Conservation (phyloP, 2,113 vertebrate genomes). For the Pseudopipra pipra region DNA sequence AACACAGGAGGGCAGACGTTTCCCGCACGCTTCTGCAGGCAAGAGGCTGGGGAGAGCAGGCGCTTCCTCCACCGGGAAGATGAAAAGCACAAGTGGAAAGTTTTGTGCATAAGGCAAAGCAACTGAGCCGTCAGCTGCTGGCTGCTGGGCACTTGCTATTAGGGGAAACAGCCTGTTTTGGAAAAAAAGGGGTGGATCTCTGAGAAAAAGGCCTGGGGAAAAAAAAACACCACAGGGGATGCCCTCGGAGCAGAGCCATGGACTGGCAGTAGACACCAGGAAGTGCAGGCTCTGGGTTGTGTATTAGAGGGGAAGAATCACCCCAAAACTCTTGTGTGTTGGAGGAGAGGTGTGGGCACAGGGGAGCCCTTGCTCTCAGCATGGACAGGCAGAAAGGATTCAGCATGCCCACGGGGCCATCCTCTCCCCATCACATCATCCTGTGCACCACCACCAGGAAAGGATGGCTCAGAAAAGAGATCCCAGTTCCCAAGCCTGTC, state of each 20-base stretch:
- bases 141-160: not conserved
- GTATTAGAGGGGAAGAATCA: not conserved
- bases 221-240: not conserved
- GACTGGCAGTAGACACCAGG: not conserved
- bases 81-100: not conserved
- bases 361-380: not conserved
- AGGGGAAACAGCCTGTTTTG: not conserved
- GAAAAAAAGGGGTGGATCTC: not conserved
- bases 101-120: not conserved
- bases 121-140: not conserved
- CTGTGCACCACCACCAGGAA: not conserved
- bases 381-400: not conserved
- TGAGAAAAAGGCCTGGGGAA: not conserved
- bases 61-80: not conserved
- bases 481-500: not conserved
- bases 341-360: not conserved
- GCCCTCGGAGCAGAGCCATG: not conserved
- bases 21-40: not conserved
- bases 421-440: not conserved
- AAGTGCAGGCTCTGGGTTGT: not conserved
- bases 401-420: not conserved
- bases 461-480: not conserved
- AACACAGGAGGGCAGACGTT: slow-evolving; percentile 34
- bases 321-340: not conserved
- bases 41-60: slow-evolving; percentile 23